Evolutionary conservation across 2,888 invertebrate genomes (phyloP), one percentile per base, ranked within the genome.

Genomic region (Homarus gammarus): DNA sequence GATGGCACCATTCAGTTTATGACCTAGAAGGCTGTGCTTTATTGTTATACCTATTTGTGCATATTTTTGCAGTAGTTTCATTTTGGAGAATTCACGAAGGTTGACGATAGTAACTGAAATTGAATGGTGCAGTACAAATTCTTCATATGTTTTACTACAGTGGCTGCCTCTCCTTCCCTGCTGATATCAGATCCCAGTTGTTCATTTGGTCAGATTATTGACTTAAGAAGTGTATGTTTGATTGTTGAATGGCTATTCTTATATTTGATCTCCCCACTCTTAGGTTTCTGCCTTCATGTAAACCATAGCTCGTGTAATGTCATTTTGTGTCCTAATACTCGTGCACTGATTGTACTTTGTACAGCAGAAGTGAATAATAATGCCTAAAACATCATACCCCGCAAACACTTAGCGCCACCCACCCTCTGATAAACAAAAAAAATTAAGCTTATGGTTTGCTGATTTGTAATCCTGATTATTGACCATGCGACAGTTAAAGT

Each of bases 151-250:
- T 78, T 83, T 89, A 72, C 33, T 89, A 68, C 82, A 89, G 49
- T 84, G 88, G 88, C 88, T 89, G 88, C 84, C 88, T 84, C 38
- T 84, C 84, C 88, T 89, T 89, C 88, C 88, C 84, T 89, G 88
- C 84, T 89, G 73, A 83, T 78, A 82, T 70, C 68, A 61, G 40
- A 84, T 83, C 83, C 88, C 88, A 51, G 44, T 84, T 89, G 83
- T 89, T 86, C 27, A 78, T 86, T 86, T 86, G 27, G 70, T 56
- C 68, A 86, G 72, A 68, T 44, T 84, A 36, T 61, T 33, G 22
- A 27, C 27, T 83, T 51, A 81, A 77, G 61, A 88, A 51, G 70
- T 87, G 72, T 61, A 82, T 88, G 87, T 88, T 82, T 88, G 75
- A 83, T 61, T 89, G 88, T 89, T 89, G 88, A 89, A 89, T 89